Conservation (phyloP, 2,888 invertebrate species). For the Dusona sp. region DNA sequence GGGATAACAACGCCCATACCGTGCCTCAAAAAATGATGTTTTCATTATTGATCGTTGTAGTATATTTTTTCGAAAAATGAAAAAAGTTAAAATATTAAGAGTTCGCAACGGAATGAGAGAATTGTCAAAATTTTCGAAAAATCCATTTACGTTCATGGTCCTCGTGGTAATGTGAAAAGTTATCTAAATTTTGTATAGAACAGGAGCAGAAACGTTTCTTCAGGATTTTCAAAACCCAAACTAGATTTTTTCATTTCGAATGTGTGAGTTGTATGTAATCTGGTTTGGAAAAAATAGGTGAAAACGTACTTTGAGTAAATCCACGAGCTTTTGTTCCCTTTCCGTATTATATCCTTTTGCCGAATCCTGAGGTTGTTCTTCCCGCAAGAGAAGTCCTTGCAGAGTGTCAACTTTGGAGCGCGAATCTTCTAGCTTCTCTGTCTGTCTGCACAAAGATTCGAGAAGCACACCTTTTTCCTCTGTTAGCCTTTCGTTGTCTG, state of each 20-base stretch:
- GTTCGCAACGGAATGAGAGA: no score
- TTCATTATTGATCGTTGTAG: no score
- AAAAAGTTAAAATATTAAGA: no score
- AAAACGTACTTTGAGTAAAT: constrained; percentile 89
- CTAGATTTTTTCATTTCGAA: not conserved
- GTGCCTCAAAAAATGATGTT: no score
- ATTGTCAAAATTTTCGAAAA: no score
- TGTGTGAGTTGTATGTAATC: not conserved
- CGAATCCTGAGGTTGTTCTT: constrained; percentile 87
- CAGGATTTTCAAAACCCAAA: not conserved
- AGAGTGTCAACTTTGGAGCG: constrained; percentile 93
- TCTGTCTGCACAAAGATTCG: constrained; percentile 96
- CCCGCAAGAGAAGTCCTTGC: constrained; percentile 91
- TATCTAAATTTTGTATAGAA: not conserved
- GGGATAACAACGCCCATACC: no score
- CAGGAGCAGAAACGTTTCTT: not conserved
- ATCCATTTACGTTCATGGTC: no score
- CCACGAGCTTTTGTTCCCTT: constrained; percentile 92
- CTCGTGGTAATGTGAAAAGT: not conserved
- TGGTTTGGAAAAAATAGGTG: not conserved
- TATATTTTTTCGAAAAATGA: no score
- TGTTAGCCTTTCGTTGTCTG: constrained; percentile 93
- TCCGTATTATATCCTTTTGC: constrained; percentile 88
- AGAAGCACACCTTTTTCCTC: constrained; percentile 96
- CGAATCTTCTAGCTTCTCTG: constrained; percentile 95